Conservation (phyloP, 2,113 vertebrate genomes). For the Emberiza fucata region DNA sequence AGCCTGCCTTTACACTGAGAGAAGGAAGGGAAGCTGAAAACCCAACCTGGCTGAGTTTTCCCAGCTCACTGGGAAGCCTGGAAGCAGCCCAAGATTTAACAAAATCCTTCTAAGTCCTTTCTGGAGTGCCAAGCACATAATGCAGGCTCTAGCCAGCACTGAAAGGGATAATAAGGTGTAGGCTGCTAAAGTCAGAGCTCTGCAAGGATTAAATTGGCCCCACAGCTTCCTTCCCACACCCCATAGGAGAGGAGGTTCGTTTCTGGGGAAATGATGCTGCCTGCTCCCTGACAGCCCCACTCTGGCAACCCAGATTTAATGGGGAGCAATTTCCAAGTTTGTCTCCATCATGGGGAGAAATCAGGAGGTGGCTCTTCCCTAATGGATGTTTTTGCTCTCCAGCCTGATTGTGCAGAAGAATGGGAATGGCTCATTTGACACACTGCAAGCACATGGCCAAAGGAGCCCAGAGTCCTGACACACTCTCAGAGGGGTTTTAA, state of each 20-base stretch:
- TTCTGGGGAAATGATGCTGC: neutral
- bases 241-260: neutral
- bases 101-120: neutral
- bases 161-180: neutral
- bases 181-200: neutral
- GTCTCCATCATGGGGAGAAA: neutral
- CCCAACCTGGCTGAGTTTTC: neutral
- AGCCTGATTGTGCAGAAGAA: neutral
- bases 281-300: neutral
- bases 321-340: neutral
- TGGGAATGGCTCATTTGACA: neutral
- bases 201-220: neutral
- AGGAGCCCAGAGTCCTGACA: neutral
- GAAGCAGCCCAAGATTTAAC: neutral
- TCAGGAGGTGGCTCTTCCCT: neutral
- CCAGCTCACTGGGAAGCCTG: neutral
- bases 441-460: rapidly evolving
- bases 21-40: neutral
- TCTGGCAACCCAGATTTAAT: neutral
- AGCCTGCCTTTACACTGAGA: neutral
- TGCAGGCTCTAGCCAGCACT: neutral
- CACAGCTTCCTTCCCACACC: neutral
- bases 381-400: neutral
- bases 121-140: neutral
- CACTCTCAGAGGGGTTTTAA: neutral